Percentiles rank a stretch among this genome's conserved stretches.
Conservation (phyloP, 2,888 invertebrate genomes). For the Neria commutata region DNA sequence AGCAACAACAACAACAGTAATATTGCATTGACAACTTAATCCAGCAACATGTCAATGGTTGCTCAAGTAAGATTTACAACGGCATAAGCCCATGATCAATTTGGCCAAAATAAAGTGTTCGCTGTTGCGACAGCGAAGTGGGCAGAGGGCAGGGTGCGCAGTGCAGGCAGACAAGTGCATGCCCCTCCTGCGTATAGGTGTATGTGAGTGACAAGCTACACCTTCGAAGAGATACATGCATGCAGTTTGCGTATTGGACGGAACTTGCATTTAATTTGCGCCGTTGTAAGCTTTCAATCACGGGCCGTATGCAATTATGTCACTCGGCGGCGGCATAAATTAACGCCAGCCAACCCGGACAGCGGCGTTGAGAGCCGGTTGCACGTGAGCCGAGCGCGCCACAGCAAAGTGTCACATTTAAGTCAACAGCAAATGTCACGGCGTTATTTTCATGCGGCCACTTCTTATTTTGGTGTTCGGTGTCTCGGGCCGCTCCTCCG, state of each 20-base stretch:
- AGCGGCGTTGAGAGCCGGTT: neutral
- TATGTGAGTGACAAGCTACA: neutral
- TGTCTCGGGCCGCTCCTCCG: too few relatives aligned
- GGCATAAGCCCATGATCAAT: conserved; percentile 32
- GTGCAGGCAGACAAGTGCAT: conserved; percentile 21
- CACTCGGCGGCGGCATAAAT: conserved; percentile 8
- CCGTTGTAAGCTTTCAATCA: conserved; percentile 44
- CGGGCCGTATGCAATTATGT: conserved; percentile 25
- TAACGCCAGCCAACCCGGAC: too few relatives aligned
- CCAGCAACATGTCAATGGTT: conserved; percentile 51
- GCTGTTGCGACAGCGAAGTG: too few relatives aligned
- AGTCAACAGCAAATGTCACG: conserved; percentile 1
- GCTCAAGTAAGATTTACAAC: conserved; percentile 54
- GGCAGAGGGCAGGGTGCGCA: too few relatives aligned
- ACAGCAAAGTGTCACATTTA: conserved; percentile 9
- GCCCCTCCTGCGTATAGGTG: conserved; percentile 14
- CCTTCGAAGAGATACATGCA: neutral
- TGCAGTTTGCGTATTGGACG: conserved; percentile 1
- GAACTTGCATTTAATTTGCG: conserved; percentile 14
- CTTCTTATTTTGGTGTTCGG: too few relatives aligned
- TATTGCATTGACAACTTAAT: conserved; percentile 48
- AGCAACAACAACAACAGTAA: conserved; percentile 11
- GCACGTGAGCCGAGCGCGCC: neutral
- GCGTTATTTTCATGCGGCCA: conserved; percentile 9
- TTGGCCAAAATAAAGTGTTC: neutral